phyloP scores from a whole-genome alignment of 2,113 vertebrate species.

The Pagrus major region DNA sequence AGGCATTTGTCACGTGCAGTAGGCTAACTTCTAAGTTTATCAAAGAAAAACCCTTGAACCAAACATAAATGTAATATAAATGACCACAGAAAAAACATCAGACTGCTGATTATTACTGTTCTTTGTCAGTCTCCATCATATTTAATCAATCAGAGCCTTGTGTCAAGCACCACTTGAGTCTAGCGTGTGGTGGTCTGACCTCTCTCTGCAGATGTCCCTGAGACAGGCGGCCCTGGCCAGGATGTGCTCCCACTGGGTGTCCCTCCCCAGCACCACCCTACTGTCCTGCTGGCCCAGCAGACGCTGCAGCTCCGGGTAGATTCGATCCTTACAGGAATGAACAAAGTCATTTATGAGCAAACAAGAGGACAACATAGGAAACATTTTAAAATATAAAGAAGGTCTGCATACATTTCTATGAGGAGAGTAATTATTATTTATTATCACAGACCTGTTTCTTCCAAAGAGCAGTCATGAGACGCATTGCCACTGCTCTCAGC shows the following conservation, averaged over 20 bases:
- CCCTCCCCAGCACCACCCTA: slow-evolving; percentile 85
- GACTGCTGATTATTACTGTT: neutral
- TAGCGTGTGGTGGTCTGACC: slow-evolving; percentile 75
- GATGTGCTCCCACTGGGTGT: slow-evolving; percentile 92
- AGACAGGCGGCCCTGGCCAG: slow-evolving; percentile 92
- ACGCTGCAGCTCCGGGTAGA: slow-evolving; percentile 94
- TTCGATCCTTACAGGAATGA: slow-evolving; percentile 86
- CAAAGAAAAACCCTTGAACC: neutral
- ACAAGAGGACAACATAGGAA: neutral
- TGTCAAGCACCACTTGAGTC: neutral
- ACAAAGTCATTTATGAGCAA: neutral
- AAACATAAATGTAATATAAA: neutral
- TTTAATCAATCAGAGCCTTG: neutral
- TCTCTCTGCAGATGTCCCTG: slow-evolving; percentile 92
- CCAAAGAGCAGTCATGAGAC: slow-evolving; percentile 93
- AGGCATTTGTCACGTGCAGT: neutral
- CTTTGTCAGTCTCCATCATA: neutral
- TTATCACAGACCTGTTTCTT: slow-evolving; percentile 89
- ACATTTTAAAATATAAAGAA: neutral
- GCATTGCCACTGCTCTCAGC: slow-evolving; percentile 88
- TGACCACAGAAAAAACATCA: neutral
- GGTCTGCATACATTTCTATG: neutral
- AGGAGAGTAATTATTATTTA: too few relatives aligned
- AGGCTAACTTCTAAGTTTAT: too few relatives aligned
- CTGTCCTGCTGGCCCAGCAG: slow-evolving; percentile 86